phyloP scores from a whole-genome alignment of 2,888 invertebrate species.

The Iphiclides podalirius region DNA sequence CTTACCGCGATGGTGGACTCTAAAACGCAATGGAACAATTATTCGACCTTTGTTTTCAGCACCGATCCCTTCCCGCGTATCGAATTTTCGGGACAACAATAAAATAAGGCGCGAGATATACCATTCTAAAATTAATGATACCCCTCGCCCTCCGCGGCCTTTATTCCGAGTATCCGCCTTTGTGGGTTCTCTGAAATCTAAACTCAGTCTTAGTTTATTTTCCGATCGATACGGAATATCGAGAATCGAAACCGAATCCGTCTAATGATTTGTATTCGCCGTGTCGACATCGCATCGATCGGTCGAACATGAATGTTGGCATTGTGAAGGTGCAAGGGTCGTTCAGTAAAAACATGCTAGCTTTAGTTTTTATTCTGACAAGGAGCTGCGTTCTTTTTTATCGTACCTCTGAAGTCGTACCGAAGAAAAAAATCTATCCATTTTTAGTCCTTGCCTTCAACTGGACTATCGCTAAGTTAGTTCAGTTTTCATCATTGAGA shows the following conservation, averaged over 20 bases:
- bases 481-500: too few species aligned
- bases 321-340: conserved; percentile 9
- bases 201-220: conserved; percentile 19
- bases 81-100: conserved; percentile 49
- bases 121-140: conserved; percentile 50
- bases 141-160: conserved; percentile 35
- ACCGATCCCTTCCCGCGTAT: conserved; percentile 39
- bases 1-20: conserved; percentile 32
- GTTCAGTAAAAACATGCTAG: background rate
- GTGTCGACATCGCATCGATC: conserved; percentile 13
- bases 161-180: conserved; percentile 36
- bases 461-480: too few species aligned
- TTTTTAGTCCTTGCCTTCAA: too few species aligned
- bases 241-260: conserved; percentile 7
- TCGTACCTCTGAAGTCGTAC: too few species aligned
- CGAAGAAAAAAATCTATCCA: too few species aligned
- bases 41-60: conserved; percentile 34
- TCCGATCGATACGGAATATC: conserved; percentile 17
- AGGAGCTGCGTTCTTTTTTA: background rate
- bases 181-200: conserved; percentile 35
- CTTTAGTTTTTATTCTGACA: background rate
- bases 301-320: conserved; percentile 2
- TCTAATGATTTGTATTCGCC: conserved; percentile 6
- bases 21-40: conserved; percentile 31
- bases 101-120: conserved; percentile 62